Evolutionary conservation across 2,888 invertebrate genomes (phyloP).

Genomic region (Eristalinus sepulchralis): DNA sequence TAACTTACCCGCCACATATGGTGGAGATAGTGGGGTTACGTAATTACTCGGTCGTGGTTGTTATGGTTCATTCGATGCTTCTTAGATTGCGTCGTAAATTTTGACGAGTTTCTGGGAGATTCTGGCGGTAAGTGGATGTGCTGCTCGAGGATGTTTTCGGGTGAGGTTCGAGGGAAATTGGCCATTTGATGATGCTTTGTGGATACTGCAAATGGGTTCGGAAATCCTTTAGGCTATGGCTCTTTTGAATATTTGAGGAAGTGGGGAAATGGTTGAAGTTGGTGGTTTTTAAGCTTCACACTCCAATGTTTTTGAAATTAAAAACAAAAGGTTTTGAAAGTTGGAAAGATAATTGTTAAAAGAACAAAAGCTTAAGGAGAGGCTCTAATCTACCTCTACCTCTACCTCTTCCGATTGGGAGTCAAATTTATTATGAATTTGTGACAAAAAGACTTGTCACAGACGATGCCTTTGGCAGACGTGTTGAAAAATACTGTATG

Average conservation of each 20-base stretch:
- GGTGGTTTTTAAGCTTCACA: too few species aligned
- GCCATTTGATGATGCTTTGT: conserved; percentile 29
- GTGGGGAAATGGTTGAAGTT: neutral
- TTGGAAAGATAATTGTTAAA: too few species aligned
- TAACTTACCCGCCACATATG: conserved; percentile 65
- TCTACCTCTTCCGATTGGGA: too few species aligned
- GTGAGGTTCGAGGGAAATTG: conserved; percentile 40
- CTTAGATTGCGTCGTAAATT: conserved; percentile 63
- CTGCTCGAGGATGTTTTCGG: conserved; percentile 7
- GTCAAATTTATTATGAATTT: too few species aligned
- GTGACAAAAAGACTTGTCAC: too few species aligned
- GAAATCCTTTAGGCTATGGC: conserved; percentile 14
- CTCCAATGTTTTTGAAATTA: too few species aligned
- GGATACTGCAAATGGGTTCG: conserved; percentile 30
- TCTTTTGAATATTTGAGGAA: conserved; percentile 22
- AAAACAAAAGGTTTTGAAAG: too few species aligned
- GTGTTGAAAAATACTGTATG: too few species aligned
- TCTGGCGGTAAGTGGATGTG: conserved; percentile 13
- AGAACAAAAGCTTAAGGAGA: too few species aligned
- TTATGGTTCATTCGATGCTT: conserved; percentile 65
- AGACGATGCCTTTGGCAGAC: too few species aligned
- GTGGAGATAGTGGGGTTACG: conserved; percentile 41
- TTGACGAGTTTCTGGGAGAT: conserved; percentile 28
- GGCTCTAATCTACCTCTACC: too few species aligned
- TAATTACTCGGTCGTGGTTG: conserved; percentile 44